Evolutionary conservation across 1,140 invertebrate genomes (phyloP).

Genomic region (Episyrphus balteatus): DNA sequence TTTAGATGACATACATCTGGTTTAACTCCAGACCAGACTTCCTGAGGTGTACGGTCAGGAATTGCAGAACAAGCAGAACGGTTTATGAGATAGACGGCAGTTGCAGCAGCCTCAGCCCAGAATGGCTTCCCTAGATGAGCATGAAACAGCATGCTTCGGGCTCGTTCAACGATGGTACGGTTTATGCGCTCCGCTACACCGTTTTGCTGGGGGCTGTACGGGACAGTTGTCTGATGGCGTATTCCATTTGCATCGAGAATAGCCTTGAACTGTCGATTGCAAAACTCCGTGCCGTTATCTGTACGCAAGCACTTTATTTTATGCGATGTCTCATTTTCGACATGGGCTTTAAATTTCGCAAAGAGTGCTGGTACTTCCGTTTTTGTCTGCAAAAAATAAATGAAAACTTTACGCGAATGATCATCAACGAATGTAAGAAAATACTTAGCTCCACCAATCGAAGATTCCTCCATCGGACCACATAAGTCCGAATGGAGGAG

Average conservation of each 20-base stretch:
- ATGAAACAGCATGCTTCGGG: conserved; percentile 27
- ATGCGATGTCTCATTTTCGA: conserved; percentile 1
- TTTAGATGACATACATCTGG: conserved; percentile 15
- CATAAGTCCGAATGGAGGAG: conserved; percentile 30
- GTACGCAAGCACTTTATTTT: conserved; percentile 11
- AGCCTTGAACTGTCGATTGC: conserved; percentile 5
- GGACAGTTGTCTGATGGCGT: conserved; percentile 13
- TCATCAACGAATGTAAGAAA: conserved; percentile 35
- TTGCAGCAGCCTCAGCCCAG: conserved; percentile 36
- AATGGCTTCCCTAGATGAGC: conserved; percentile 21
- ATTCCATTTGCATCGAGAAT: conserved; percentile 4
- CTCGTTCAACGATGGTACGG: conserved; percentile 25
- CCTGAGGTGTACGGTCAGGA: conserved; percentile 9
- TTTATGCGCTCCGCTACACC: conserved; percentile 34
- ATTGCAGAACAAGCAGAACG: conserved; percentile 2
- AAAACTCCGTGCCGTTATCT: conserved; percentile 25
- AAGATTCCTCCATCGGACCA: conserved; percentile 29
- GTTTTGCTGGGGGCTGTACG: conserved; percentile 34
- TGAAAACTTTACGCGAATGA: conserved; percentile 19
- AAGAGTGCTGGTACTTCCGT: conserved; percentile 4
- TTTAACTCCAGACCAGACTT: conserved; percentile 19
- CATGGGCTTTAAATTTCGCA: background rate
- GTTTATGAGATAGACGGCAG: conserved; percentile 34
- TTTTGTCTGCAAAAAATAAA: conserved; percentile 28
- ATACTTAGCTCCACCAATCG: conserved; percentile 23